Evolutionary conservation across 2,888 invertebrate species (phyloP).

Genomic region (Pyrrhosoma nymphula): DNA sequence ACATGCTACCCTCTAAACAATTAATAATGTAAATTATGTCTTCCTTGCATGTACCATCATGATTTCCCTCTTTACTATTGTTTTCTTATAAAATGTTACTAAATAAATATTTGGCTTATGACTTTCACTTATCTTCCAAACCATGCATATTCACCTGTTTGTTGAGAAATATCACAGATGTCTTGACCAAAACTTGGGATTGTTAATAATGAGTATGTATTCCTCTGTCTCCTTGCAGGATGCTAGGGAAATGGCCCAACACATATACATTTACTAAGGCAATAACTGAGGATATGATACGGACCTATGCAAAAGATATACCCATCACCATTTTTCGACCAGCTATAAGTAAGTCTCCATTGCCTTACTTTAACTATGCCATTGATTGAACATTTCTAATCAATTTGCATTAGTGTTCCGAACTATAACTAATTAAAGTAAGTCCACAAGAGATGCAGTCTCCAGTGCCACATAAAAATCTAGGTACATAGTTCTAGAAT

Average conservation of each 20-base stretch:
- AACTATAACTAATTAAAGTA: too few species aligned
- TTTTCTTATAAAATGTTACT: too few species aligned
- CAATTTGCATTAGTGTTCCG: too few species aligned
- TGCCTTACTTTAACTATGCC: background rate
- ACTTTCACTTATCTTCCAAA: background rate
- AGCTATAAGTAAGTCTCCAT: conserved; percentile 83
- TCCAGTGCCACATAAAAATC: too few species aligned
- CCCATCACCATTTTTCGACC: conserved; percentile 90
- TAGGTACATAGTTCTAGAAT: too few species aligned
- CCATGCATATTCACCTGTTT: background rate
- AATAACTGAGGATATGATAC: conserved; percentile 86
- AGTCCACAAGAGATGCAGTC: too few species aligned
- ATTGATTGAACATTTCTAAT: background rate
- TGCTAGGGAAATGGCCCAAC: conserved; percentile 88
- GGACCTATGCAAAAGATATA: conserved; percentile 81
- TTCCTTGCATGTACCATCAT: too few species aligned
- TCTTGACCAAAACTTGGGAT: background rate
- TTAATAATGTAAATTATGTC: too few species aligned
- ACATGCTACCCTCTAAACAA: too few species aligned
- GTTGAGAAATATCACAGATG: conserved; percentile 20
- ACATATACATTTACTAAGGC: conserved; percentile 94
- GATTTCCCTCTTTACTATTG: too few species aligned
- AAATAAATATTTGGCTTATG: too few species aligned
- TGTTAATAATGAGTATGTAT: background rate
- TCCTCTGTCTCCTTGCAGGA: conserved; percentile 77